phyloP scores from a whole-genome alignment of 2,113 vertebrate genomes.

The Labrus mixtus region DNA sequence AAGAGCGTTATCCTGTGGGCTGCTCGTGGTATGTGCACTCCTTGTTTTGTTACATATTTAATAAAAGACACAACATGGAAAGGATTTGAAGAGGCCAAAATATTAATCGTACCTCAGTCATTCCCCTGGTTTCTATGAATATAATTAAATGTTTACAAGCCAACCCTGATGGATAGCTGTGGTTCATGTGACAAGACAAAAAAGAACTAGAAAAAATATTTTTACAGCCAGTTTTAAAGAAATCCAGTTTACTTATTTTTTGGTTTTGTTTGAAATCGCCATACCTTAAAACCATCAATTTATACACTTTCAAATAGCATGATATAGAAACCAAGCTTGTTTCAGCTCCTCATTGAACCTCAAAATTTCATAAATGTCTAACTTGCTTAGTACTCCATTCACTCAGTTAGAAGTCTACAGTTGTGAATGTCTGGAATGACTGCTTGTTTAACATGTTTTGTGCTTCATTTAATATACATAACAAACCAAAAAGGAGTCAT shows the following conservation, averaged over 20 bases:
- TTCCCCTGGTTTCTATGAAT: no score
- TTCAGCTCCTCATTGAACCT: background rate
- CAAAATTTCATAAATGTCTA: background rate
- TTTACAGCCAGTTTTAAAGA: background rate
- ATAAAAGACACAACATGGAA: background rate
- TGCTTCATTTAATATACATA: background rate
- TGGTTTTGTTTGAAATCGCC: background rate
- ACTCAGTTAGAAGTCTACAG: no score
- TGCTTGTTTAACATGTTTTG: background rate
- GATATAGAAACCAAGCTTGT: background rate
- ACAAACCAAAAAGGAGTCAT: background rate
- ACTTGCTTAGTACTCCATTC: no score
- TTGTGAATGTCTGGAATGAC: background rate
- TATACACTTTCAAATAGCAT: background rate
- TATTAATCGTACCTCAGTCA: background rate
- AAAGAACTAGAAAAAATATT: no score
- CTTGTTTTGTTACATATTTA: background rate
- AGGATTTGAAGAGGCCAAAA: background rate
- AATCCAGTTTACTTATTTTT: background rate
- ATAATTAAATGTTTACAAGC: no score
- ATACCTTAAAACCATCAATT: background rate
- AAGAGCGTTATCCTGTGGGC: constrained; percentile 3
- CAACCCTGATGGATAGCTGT: no score
- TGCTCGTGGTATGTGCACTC: background rate
- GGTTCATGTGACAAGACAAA: no score